Evolutionary conservation across 2,113 vertebrate species (phyloP).

Genomic region (Halcyon senegalensis): DNA sequence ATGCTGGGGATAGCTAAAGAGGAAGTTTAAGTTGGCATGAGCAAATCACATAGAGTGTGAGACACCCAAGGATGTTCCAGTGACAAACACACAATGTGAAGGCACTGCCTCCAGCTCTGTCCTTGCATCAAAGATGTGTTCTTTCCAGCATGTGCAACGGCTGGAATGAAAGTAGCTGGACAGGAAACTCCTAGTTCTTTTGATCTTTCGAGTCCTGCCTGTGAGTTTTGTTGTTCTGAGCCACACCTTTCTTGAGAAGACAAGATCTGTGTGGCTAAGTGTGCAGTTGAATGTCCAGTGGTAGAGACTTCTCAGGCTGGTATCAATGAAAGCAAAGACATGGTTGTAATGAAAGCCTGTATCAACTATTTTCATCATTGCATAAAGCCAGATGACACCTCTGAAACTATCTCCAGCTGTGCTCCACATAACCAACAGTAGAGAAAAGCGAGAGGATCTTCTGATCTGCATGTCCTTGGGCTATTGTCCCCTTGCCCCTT

Average conservation of each 20-base stretch:
- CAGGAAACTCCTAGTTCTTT: background rate
- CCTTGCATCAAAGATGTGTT: background rate
- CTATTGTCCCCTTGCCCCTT: background rate
- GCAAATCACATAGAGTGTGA: background rate
- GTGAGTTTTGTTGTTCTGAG: background rate
- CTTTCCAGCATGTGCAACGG: background rate
- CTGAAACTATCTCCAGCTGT: background rate
- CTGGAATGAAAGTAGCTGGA: background rate
- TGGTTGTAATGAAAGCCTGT: background rate
- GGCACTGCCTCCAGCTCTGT: background rate
- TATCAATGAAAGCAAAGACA: background rate
- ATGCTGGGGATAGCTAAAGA: background rate
- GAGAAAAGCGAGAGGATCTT: background rate
- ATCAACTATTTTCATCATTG: background rate
- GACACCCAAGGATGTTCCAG: background rate
- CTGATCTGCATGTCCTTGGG: background rate
- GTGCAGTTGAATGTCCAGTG: background rate
- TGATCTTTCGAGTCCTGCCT: background rate
- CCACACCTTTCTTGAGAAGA: background rate
- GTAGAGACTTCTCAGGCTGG: background rate
- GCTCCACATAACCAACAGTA: background rate
- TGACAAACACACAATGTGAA: background rate
- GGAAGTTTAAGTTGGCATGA: background rate
- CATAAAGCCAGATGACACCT: background rate
- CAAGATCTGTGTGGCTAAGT: background rate